These are phyloP conservation scores for Lepidochrysops patricia DNA, from an alignment of 2,888 invertebrate species.

Conservation along the genomic window DNA sequence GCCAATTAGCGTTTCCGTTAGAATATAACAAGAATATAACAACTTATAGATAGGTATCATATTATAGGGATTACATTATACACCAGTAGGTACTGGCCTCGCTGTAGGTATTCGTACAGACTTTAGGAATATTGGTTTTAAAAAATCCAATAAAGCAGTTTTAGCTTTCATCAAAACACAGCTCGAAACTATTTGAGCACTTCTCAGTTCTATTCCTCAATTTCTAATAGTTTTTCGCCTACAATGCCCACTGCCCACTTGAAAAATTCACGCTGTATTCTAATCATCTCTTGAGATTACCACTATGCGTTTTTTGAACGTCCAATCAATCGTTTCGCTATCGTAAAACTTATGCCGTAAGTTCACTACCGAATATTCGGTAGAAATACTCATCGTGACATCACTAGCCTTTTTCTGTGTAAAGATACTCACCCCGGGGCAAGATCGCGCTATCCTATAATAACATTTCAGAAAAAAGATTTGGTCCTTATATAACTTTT, in stretches of 20 bases:
- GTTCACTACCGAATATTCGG: not conserved
- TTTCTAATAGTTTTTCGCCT: not conserved
- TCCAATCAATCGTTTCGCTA: not conserved
- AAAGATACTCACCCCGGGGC: conserved; percentile 5
- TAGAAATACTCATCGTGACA: not conserved
- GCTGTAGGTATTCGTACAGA: too few relatives aligned
- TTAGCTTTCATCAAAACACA: not conserved
- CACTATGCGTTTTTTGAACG: too few relatives aligned
- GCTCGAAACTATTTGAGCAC: not conserved
- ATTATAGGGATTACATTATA: too few relatives aligned
- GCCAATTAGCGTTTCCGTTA: not conserved
- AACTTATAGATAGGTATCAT: too few relatives aligned
- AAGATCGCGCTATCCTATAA: conserved; percentile 10
- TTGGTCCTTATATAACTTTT: conserved; percentile 4
- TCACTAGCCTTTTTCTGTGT: not conserved
- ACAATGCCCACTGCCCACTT: not conserved
- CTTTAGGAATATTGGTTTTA: not conserved
- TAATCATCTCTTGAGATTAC: too few relatives aligned
- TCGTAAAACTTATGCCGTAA: too few relatives aligned
- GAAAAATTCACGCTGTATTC: not conserved
- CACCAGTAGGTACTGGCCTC: too few relatives aligned
- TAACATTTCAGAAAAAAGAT: conserved; percentile 11
- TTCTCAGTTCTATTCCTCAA: too few relatives aligned
- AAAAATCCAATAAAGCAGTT: not conserved
- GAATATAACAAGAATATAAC: too few relatives aligned